Percentiles rank a stretch among this genome's conserved stretches.
These are phyloP conservation scores for Lithobates sylvaticus DNA, from an alignment of 2,797 vertebrate genomes.

Conservation along the genomic window DNA sequence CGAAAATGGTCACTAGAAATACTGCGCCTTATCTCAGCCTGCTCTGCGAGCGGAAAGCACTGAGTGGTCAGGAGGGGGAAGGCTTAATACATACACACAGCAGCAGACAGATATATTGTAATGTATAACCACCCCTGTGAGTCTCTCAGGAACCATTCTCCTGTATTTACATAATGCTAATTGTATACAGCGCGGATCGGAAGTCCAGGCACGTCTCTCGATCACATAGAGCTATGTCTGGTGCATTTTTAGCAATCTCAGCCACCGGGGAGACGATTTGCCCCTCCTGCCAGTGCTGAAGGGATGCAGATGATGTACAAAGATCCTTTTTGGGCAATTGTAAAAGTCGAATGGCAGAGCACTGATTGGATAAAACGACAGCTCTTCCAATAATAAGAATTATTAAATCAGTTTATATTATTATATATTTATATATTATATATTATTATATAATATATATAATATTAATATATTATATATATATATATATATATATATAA, in stretches of 20 bases:
- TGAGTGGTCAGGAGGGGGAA: not conserved
- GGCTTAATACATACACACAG: conserved; percentile 18
- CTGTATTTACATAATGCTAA: conserved; percentile 51
- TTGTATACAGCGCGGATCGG: conserved; percentile 7
- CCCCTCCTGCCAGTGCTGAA: not conserved
- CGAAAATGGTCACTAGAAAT: conserved; percentile 36
- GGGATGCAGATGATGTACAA: not conserved
- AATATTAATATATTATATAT: too few species aligned
- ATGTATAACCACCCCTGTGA: not conserved
- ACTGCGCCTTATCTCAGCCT: not conserved
- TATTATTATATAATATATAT: too few species aligned
- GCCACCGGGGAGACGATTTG: not conserved
- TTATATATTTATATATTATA: too few species aligned
- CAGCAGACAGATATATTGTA: conserved; percentile 31
- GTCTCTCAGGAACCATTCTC: conserved; percentile 27
- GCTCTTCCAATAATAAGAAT: too few species aligned
- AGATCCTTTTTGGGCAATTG: not conserved
- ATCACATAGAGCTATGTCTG: not conserved
- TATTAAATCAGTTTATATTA: too few species aligned
- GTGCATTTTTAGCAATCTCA: not conserved
- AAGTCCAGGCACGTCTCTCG: conserved; percentile 5
- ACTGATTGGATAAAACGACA: not conserved
- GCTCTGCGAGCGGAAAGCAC: not conserved
- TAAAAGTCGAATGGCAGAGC: not conserved
- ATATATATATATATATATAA: too few species aligned